phyloP scores from a whole-genome alignment of 2,888 invertebrate species.

The Allophyes oxyacanthae region DNA sequence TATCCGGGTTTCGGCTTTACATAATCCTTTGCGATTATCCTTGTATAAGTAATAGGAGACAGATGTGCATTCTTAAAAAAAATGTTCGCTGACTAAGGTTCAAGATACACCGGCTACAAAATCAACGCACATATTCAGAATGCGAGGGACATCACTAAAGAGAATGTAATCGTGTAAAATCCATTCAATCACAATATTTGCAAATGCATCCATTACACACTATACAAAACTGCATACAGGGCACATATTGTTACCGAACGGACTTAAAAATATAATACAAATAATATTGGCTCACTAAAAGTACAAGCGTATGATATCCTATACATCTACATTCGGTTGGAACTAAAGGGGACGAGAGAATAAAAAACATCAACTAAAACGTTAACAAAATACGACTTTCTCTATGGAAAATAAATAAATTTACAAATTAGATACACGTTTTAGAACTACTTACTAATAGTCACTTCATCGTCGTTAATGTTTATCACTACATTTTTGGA shows the following conservation, averaged over 20 bases:
- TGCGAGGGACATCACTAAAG: conserved; percentile 77
- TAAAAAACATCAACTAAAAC: conserved; percentile 88
- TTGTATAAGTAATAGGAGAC: too few relatives aligned
- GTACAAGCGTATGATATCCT: conserved; percentile 89
- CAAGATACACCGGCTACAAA: conserved; percentile 56
- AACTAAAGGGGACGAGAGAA: conserved; percentile 83
- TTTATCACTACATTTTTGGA: conserved; percentile 81
- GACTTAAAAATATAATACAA: conserved; percentile 84
- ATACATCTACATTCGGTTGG: conserved; percentile 86
- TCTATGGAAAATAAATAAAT: conserved; percentile 89
- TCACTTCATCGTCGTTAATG: conserved; percentile 80
- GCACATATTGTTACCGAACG: conserved; percentile 78
- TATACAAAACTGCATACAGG: conserved; percentile 75
- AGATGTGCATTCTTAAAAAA: too few relatives aligned
- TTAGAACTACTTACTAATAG: conserved; percentile 84
- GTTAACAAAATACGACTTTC: conserved; percentile 89
- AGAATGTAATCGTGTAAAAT: conserved; percentile 75
- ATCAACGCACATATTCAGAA: conserved; percentile 66
- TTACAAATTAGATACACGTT: conserved; percentile 89
- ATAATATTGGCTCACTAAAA: conserved; percentile 86
- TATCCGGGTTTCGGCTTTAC: too few relatives aligned
- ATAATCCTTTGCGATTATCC: too few relatives aligned
- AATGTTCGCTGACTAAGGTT: conserved; percentile 56
- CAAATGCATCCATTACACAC: conserved; percentile 71
- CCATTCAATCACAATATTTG: conserved; percentile 80